Base-by-base conservation (phyloP, 2,113 vertebrate genomes). In the Seriola aureovittata region DNA sequence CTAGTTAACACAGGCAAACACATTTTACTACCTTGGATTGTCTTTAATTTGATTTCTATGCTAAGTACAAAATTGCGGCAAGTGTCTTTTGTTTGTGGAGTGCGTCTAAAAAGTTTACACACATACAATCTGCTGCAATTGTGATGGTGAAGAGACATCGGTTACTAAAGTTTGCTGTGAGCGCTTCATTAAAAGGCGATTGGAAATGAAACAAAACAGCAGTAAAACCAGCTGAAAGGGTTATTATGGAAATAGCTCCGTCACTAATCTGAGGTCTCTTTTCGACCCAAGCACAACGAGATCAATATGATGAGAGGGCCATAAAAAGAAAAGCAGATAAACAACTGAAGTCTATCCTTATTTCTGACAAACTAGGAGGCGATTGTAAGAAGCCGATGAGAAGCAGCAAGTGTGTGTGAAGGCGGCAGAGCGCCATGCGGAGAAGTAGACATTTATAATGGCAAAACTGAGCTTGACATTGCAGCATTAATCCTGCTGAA, bases 1-100 rank as follows among this genome's bases (percentile, higher is more conserved):
- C 83, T 78, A 88, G 88, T 94, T 93, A 91, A 84, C 85, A 72
- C 62, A 74, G 38, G 70, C 76, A 88, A 88, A 85, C 85, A 75
- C 87, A 90, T 90, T 91, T 86, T 60, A 86, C 83, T 83, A 85
- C 38, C 85, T 79, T 73, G 72, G 57, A 89, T 65, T 69, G 64
- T 40, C 78, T 75, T 71, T 69, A 74, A 93, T 88, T 84, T 77
- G 81, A 94, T 93, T 93, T 90, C 81, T 93, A 90, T 94, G 93
- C 89, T 93, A 92, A 94, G 92, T 87, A 77, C 69, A 68, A 59
- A 82, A 86, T 54, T 82, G 85, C 25, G 11, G 71, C 70, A n/a
- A 60, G 58, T 52, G 50, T 59, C 38, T 82, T 84, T 83, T 85
- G 75, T 76, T 81, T 82, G 78, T 77, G 58, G 72, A 25, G 66